Percentiles rank a stretch among this genome's conserved stretches.
These are phyloP conservation scores for Machimus rusticus DNA, from an alignment of 2,888 invertebrate genomes.

Conservation along the genomic window DNA sequence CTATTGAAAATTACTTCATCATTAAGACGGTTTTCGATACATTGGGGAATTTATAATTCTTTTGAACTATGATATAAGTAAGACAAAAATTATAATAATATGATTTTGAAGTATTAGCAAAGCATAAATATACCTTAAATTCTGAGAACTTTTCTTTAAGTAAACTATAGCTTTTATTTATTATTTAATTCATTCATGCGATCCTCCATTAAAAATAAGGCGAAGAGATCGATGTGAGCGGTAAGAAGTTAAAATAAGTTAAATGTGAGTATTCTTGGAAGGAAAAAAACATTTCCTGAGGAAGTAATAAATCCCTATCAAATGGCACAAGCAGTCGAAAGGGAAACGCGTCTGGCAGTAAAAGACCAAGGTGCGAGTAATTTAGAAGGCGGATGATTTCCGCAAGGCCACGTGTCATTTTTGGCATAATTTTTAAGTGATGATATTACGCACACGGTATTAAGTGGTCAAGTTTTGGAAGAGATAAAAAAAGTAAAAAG, in stretches of 20 bases:
- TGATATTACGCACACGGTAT: not conserved
- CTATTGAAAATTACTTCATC: not conserved
- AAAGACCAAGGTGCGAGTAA: not conserved
- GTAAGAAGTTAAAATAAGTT: not conserved
- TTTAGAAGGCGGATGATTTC: not conserved
- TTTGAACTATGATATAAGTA: not conserved
- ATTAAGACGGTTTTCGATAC: not conserved
- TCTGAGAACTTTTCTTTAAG: not conserved
- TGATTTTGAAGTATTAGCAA: too few species aligned
- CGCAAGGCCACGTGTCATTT: not conserved
- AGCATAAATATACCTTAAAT: not conserved
- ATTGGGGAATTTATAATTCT: not conserved
- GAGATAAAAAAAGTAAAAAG: not conserved
- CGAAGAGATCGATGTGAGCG: not conserved
- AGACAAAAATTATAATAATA: not conserved
- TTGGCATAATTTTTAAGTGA: not conserved
- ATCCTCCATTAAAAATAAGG: not conserved
- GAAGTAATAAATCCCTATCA: not conserved
- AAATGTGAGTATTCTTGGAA: not conserved
- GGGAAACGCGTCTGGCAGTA: not conserved
- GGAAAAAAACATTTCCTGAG: not conserved
- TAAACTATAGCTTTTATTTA: not conserved
- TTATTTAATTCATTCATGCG: not conserved
- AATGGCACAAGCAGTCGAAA: not conserved
- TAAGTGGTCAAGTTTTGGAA: not conserved